These are phyloP conservation scores for Fragum sueziense DNA, from an alignment of 2,888 invertebrate genomes.

Conservation along the genomic window DNA sequence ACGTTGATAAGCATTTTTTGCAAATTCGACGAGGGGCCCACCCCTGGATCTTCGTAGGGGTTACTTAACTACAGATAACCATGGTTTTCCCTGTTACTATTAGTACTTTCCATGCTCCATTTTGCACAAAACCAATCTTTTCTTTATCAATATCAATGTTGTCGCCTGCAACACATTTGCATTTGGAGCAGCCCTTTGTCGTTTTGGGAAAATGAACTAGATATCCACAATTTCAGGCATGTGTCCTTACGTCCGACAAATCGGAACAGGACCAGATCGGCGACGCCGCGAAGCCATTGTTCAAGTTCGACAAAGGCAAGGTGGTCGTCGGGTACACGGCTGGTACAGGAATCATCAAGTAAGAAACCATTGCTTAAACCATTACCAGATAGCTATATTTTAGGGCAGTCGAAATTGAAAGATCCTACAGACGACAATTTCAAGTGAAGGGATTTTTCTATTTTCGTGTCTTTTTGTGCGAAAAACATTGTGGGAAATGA, in stretches of 20 bases:
- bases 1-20: too few relatives aligned
- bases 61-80: too few relatives aligned
- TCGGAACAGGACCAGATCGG: conserved; percentile 44
- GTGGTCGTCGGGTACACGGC: conserved; percentile 23
- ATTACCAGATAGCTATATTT: neutral
- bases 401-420: neutral
- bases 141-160: neutral
- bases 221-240: conserved; percentile 28
- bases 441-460: too few relatives aligned
- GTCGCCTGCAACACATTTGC: neutral
- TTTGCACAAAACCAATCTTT: neutral
- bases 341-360: neutral
- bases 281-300: conserved; percentile 25
- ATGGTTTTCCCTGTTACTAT: too few relatives aligned
- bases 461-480: neutral
- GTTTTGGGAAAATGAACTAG: neutral
- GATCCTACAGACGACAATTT: neutral
- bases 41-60: too few relatives aligned
- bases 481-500: neutral
- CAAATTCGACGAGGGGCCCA: too few relatives aligned
- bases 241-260: conserved; percentile 34
- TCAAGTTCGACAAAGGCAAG: conserved; percentile 29
- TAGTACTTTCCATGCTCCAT: too few relatives aligned
- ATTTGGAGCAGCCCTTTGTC: neutral
- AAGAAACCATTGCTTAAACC: neutral